phyloP scores from a whole-genome alignment of 2,888 invertebrate species.

The Caradrina clavipalpis region DNA sequence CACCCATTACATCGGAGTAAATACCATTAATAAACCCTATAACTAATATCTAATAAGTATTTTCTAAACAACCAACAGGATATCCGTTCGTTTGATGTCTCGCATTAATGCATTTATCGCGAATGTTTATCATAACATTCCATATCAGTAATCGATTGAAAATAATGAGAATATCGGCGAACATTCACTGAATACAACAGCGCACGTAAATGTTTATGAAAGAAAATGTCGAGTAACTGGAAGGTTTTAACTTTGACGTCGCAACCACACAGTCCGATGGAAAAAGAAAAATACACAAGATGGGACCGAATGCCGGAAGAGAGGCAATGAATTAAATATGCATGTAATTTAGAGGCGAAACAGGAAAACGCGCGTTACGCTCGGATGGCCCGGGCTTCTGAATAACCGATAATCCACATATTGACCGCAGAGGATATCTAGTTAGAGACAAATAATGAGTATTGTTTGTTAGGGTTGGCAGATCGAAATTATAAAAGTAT shows the following conservation, averaged over 20 bases:
- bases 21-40: constrained; percentile 32
- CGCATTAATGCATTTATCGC: constrained; percentile 50
- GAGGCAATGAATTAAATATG: constrained; percentile 48
- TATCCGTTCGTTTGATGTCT: constrained; percentile 48
- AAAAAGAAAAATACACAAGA: constrained; percentile 32
- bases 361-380: constrained; percentile 38
- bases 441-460: constrained; percentile 18
- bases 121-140: constrained; percentile 51
- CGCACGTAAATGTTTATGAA: constrained; percentile 44
- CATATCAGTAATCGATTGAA: constrained; percentile 51
- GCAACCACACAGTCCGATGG: constrained; percentile 17
- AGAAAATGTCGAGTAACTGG: constrained; percentile 35
- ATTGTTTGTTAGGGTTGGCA: constrained; percentile 24
- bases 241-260: constrained; percentile 32
- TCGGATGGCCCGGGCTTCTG: constrained; percentile 26
- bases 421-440: constrained; percentile 42
- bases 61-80: constrained; percentile 48
- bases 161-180: constrained; percentile 48
- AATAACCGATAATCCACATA: constrained; percentile 44
- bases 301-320: constrained; percentile 30
- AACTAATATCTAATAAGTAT: constrained; percentile 37
- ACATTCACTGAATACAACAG: constrained; percentile 43
- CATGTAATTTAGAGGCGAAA: constrained; percentile 48
- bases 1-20: constrained; percentile 21
- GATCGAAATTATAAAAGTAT: neutral